These are phyloP conservation scores for Canis aureus DNA, from an alignment of 2,113 vertebrate genomes.

Conservation along the genomic window DNA sequence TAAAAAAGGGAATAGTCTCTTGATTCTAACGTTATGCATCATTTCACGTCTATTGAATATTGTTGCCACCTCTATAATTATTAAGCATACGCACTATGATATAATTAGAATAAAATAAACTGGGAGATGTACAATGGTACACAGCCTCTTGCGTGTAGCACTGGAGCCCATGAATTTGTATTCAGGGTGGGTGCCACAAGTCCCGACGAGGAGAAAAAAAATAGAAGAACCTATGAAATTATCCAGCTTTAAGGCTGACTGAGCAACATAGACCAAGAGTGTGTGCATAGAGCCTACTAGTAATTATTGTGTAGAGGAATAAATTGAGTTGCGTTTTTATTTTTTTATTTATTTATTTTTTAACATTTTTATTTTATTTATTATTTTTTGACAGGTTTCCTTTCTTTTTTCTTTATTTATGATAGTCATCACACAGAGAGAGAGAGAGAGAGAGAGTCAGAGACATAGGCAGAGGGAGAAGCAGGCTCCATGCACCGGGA, in stretches of 20 bases:
- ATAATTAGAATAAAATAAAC: slow-evolving; percentile 77
- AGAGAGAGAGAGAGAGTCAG: no score
- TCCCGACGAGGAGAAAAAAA: slow-evolving; percentile 58
- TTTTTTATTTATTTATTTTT: no score
- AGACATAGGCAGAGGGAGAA: no score
- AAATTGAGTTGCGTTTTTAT: slow-evolving; percentile 74
- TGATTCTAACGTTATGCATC: slow-evolving; percentile 16
- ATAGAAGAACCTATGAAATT: slow-evolving; percentile 84
- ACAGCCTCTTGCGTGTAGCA: neutral
- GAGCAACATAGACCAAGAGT: slow-evolving; percentile 79
- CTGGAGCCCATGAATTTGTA: slow-evolving; percentile 80
- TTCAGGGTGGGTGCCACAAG: slow-evolving; percentile 77
- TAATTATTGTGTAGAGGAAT: slow-evolving; percentile 83
- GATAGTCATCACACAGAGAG: no score
- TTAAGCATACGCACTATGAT: neutral
- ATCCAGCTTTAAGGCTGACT: slow-evolving; percentile 83
- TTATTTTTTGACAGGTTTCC: no score
- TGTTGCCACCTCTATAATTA: neutral
- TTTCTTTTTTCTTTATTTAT: no score
- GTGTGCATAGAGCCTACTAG: slow-evolving; percentile 70
- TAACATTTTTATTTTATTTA: no score
- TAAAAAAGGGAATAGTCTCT: slow-evolving; percentile 41
- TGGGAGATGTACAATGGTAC: neutral
- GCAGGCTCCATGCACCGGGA: no score
- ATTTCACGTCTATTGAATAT: slow-evolving; percentile 29